These are phyloP conservation scores for Amorpha juglandis DNA, from an alignment of 2,888 invertebrate genomes.

Conservation along the genomic window DNA sequence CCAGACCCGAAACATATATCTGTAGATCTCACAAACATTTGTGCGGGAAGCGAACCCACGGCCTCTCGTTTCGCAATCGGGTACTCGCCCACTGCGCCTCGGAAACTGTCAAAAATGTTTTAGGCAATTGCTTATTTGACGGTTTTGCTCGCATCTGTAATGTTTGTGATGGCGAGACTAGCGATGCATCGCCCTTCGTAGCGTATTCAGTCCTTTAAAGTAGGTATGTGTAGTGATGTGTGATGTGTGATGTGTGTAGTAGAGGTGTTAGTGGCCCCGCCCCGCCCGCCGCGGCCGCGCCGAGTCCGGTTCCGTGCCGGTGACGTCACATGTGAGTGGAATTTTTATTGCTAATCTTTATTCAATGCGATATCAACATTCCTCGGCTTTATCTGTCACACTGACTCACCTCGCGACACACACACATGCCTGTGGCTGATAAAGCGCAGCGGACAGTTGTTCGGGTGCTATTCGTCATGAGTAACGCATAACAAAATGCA, in stretches of 20 bases:
- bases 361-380: slow-evolving; percentile 15
- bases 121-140: too few species aligned
- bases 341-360: slow-evolving; percentile 17
- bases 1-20: too few species aligned
- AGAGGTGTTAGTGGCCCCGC: too few species aligned
- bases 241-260: not conserved
- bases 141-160: too few species aligned
- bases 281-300: not conserved
- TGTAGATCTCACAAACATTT: too few species aligned
- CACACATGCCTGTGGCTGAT: not conserved
- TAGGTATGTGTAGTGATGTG: too few species aligned
- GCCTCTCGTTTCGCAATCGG: too few species aligned
- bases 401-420: slow-evolving; percentile 12
- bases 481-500: too few species aligned
- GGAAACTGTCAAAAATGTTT: too few species aligned
- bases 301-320: slow-evolving; percentile 7
- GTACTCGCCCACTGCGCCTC: too few species aligned
- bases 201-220: not conserved
- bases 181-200: not conserved
- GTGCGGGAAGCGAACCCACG: too few species aligned
- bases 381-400: slow-evolving; percentile 18
- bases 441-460: not conserved
- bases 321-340: slow-evolving; percentile 21
- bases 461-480: not conserved
- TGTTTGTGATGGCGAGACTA: too few species aligned